Evolutionary conservation across 2,888 invertebrate genomes (phyloP).

Genomic region (Drosophila meridionalis): DNA sequence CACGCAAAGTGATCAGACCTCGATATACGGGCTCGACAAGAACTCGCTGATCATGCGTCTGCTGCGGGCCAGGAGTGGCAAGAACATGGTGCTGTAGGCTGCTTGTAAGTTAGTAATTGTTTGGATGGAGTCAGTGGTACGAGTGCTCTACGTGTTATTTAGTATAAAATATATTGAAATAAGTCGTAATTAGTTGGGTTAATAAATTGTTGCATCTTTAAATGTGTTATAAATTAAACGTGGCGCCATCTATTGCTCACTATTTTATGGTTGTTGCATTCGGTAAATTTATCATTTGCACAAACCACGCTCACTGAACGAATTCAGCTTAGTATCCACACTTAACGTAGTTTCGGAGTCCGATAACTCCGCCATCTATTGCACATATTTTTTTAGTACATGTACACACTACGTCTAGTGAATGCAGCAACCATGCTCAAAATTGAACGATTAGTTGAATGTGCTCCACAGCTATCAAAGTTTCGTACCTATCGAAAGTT

Average conservation of each 20-base stretch:
- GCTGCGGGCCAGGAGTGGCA: conserved; percentile 53
- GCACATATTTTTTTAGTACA: neutral
- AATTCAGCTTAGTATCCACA: neutral
- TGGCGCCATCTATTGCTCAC: conserved; percentile 8
- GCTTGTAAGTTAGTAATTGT: conserved; percentile 1
- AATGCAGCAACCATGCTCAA: neutral
- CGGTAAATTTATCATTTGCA: neutral
- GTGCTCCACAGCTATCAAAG: neutral
- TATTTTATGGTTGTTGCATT: neutral
- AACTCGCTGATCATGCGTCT: conserved; percentile 75
- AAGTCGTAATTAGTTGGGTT: neutral
- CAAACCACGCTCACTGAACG: neutral
- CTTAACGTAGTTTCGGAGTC: neutral
- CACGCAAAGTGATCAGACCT: conserved; percentile 43
- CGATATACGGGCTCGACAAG: conserved; percentile 65
- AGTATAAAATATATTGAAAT: neutral
- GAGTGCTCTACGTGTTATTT: conserved; percentile 20
- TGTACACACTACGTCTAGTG: neutral
- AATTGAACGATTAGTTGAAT: neutral
- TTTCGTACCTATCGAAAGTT: neutral
- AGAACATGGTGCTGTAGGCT: conserved; percentile 38
- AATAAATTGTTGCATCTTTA: conserved; percentile 15
- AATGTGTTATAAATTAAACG: rapidly evolving
- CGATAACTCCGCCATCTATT: neutral
- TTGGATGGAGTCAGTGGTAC: conserved; percentile 31